Evolutionary conservation across 2,888 invertebrate genomes (phyloP), one percentile per base, ranked within the genome.

Genomic region (Agrochola macilenta): DNA sequence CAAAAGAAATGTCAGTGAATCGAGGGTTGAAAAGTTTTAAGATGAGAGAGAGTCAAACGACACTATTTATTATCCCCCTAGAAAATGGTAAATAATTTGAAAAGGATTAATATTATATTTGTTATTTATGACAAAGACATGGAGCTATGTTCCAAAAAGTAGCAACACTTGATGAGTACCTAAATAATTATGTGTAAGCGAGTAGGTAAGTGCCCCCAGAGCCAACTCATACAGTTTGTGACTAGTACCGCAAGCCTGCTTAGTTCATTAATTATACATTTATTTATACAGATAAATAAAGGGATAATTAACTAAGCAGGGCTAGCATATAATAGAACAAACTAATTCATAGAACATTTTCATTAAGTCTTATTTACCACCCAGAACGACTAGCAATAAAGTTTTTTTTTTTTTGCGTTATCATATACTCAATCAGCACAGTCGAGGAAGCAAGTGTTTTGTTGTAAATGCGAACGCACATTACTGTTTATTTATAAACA

Each of bases 401-500:
- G 64, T 35, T 23, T 1, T 2, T 60, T 58, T 74, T 69, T 26
- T 57, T 26, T 52, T 35, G 8, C 9, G 7, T 64, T 57, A 54
- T 58, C 69, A 80, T 73, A 57, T 23, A 60, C 23, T 54, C 54
- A 76, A 77, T 82, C 46, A 39, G 84, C 82, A 84, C 78, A 87
- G 43, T 82, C 73, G 30, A 57, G 43, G 20, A 79, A 76, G 39
- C 49, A 83, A 87, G 72, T 83, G 85, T 78, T 81, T 61, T 78
- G 46, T 71, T 79, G 74, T 88, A 84, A 87, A 84, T 65, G 2
- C 35, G 30, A 74, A 80, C 82, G 78, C 87, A 89, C 79, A 78
- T 65, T 66, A 66, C 66, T 83, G 91, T 93, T 93, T 93, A 93
- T 93, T 93, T 93, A 92, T 93, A 91, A 92, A 93, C 93, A 92